A percentile compares a stretch with the other conserved stretches of the same genome.
These are phyloP conservation scores for Chelonoidis abingdonii DNA, from an alignment of 2,113 vertebrate species.

Conservation along the genomic window DNA sequence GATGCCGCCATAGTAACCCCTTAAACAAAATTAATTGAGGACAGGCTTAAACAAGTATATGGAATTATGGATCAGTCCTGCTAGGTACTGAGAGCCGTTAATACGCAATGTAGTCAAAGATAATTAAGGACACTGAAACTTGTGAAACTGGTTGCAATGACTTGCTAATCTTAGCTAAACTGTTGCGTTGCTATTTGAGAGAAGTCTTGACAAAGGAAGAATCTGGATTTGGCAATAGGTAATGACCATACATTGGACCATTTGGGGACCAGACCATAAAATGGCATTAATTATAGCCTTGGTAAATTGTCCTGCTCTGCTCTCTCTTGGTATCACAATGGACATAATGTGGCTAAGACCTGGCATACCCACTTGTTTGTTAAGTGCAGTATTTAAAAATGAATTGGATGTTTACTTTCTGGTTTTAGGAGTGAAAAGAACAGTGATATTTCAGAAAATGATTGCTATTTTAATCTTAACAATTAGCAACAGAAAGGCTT, in stretches of 20 bases:
- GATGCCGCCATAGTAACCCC: not conserved
- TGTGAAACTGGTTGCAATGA: accelerated
- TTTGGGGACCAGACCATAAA: not conserved
- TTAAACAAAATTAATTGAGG: not conserved
- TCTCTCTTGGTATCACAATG: not conserved
- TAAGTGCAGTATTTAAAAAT: constrained; percentile 22
- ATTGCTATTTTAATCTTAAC: constrained; percentile 60
- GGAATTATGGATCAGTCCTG: accelerated
- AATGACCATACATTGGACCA: not conserved
- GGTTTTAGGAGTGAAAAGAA: not conserved
- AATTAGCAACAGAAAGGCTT: constrained; percentile 41
- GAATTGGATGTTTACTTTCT: constrained; percentile 1
- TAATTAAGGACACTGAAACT: not conserved
- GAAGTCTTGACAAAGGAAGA: not conserved
- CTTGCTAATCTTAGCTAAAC: not conserved
- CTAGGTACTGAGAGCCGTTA: accelerated
- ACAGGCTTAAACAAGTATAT: not conserved
- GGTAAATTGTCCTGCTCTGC: not conserved
- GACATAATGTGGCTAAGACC: not conserved
- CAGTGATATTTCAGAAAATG: constrained; percentile 27
- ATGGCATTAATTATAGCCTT: constrained; percentile 10
- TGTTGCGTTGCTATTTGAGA: not conserved
- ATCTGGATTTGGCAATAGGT: not conserved
- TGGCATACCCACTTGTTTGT: not conserved
- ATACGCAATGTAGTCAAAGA: not conserved